Evolutionary conservation across 1,140 invertebrate genomes (phyloP).

Genomic region (Lysiphlebus fabarum): DNA sequence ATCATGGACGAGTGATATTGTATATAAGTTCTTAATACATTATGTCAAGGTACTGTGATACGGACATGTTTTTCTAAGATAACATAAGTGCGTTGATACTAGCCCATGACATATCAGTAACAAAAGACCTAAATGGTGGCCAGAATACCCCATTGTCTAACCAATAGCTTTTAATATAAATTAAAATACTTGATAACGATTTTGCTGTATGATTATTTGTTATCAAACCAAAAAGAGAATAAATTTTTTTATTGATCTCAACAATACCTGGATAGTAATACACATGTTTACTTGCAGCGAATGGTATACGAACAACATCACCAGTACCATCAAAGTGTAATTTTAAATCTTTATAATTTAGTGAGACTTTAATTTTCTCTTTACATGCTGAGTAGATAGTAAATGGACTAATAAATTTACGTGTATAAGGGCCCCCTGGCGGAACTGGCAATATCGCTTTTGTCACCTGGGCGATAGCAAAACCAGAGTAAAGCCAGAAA

Average conservation of each 20-base stretch:
- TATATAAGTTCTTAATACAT: neutral
- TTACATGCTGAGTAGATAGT: slow-evolving; percentile 9
- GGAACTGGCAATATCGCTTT: too few relatives aligned
- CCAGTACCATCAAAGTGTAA: slow-evolving; percentile 25
- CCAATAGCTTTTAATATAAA: slow-evolving; percentile 8
- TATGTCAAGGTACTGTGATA: slow-evolving; percentile 7
- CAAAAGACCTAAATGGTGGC: slow-evolving; percentile 14
- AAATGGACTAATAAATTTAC: slow-evolving; percentile 10
- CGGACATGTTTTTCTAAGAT: slow-evolving; percentile 10
- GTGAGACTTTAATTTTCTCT: slow-evolving; percentile 8
- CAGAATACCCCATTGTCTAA: neutral
- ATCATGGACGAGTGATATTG: neutral
- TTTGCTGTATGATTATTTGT: slow-evolving; percentile 17
- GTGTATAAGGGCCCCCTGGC: too few relatives aligned
- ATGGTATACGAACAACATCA: slow-evolving; percentile 15
- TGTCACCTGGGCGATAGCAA: too few relatives aligned
- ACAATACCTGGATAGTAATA: slow-evolving; percentile 19
- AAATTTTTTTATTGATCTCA: slow-evolving; percentile 6
- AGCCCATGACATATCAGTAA: slow-evolving; percentile 22
- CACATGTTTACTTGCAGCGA: slow-evolving; percentile 4
- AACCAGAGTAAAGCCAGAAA: too few relatives aligned
- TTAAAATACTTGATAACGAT: slow-evolving; percentile 18
- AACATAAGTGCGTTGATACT: slow-evolving; percentile 10
- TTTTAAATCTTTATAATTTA: neutral
- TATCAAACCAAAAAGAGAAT: slow-evolving; percentile 17